A percentile compares a stretch with the other conserved stretches of the same genome.
Conservation (phyloP, 64 coral and sea anemone genomes). For the Stichodactyla helianthus region DNA sequence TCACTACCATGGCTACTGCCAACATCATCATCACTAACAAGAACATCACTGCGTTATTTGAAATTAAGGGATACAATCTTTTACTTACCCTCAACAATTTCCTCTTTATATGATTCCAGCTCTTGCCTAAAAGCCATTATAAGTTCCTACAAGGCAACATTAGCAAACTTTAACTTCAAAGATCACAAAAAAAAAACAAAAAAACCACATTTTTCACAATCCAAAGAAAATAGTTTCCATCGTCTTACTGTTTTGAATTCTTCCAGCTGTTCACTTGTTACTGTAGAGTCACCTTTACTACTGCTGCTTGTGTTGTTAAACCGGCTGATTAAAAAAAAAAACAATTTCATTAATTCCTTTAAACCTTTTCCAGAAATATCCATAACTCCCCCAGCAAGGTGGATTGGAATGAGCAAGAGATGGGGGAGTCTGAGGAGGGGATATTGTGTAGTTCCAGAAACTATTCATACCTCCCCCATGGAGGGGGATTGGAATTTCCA, state of each 20-base stretch:
- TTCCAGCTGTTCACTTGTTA: constrained; percentile 54
- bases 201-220: too few species aligned
- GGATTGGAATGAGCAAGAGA: too few species aligned
- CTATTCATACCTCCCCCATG: too few species aligned
- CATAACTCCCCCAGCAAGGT: too few species aligned
- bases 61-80: background rate
- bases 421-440: too few species aligned
- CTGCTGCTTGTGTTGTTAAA: constrained; percentile 27
- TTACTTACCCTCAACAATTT: constrained; percentile 61
- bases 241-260: constrained; percentile 59
- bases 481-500: too few species aligned
- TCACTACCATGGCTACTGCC: too few species aligned
- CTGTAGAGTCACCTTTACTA: constrained; percentile 16
- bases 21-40: too few species aligned
- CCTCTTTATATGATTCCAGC: constrained; percentile 57
- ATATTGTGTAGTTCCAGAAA: too few species aligned
- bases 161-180: background rate
- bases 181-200: background rate
- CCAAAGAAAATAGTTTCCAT: background rate
- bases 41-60: too few species aligned
- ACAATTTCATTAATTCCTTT: background rate
- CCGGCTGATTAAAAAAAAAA: constrained; percentile 2
- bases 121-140: constrained; percentile 65
- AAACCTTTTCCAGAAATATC: too few species aligned
- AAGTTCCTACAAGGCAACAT: constrained; percentile 42